These are phyloP conservation scores for Trichomycterus rosablanca DNA, from an alignment of 2,113 vertebrate genomes.

Conservation along the genomic window DNA sequence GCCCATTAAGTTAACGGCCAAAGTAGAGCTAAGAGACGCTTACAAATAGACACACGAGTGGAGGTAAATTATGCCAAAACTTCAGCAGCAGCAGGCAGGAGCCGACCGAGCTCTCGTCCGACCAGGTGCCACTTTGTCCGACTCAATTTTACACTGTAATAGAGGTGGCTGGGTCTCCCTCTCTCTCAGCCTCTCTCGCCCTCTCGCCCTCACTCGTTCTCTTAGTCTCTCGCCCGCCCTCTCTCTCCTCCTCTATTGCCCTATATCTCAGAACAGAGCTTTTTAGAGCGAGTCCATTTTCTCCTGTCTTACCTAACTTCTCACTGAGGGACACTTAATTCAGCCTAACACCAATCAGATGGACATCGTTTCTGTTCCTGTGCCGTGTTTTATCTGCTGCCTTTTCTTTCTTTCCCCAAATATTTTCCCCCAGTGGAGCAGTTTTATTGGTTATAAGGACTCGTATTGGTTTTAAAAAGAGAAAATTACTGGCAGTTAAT, in stretches of 20 bases:
- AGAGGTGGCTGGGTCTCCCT: conserved; percentile 54
- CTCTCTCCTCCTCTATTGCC: conserved; percentile 46
- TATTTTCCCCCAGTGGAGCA: conserved; percentile 8
- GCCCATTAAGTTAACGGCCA: conserved; percentile 59
- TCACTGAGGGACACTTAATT: conserved; percentile 61
- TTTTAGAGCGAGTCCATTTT: conserved; percentile 41
- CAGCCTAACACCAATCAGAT: conserved; percentile 50
- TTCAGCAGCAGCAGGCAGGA: conserved; percentile 32
- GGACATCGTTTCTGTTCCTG: conserved; percentile 37
- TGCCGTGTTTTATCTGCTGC: conserved; percentile 29
- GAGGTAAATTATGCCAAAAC: conserved; percentile 72
- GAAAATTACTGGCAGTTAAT: background rate
- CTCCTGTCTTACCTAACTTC: conserved; percentile 46
- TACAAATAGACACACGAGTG: conserved; percentile 66
- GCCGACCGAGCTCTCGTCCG: conserved; percentile 34
- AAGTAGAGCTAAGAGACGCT: conserved; percentile 49
- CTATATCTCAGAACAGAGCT: conserved; percentile 21
- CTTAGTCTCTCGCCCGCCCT: conserved; percentile 36
- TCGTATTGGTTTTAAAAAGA: background rate
- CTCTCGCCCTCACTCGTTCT: conserved; percentile 31
- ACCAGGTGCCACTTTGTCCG: conserved; percentile 66
- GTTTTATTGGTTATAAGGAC: conserved; percentile 14
- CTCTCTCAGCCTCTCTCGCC: conserved; percentile 46
- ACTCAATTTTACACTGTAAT: conserved; percentile 75
- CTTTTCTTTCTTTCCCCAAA: conserved; percentile 12